A percentile compares a stretch with the other conserved stretches of the same genome.
phyloP scores from a whole-genome alignment of 2,888 invertebrate genomes.

The Limnephilus rhombicus region DNA sequence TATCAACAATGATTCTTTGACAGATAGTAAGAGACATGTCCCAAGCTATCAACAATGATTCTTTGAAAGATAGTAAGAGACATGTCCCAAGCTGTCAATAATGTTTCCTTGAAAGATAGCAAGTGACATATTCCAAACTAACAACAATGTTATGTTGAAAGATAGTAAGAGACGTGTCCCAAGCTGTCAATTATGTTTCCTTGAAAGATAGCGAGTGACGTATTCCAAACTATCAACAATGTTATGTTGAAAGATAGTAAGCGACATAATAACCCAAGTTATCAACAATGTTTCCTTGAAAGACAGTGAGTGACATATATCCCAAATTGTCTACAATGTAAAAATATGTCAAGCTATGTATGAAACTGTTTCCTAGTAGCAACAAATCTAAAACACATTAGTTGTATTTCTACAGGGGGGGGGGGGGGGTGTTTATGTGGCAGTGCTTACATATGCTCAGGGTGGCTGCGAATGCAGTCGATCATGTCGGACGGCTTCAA shows the following conservation, averaged over 20 bases:
- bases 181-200: too few relatives aligned
- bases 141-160: too few relatives aligned
- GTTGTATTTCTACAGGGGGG: conserved; percentile 41
- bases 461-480: conserved; percentile 95
- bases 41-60: background rate
- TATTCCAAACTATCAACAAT: too few relatives aligned
- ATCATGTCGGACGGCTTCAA: conserved; percentile 89
- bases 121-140: background rate
- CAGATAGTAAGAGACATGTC: background rate
- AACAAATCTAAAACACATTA: conserved; percentile 18
- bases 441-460: conserved; percentile 95
- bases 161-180: too few relatives aligned
- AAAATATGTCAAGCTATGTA: background rate
- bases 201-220: too few relatives aligned
- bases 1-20: background rate
- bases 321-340: conserved; percentile 2
- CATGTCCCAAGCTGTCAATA: background rate
- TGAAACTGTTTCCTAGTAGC: background rate
- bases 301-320: conserved; percentile 28
- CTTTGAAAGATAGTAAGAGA: background rate
- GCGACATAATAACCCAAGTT: background rate
- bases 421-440: conserved; percentile 9
- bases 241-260: too few relatives aligned
- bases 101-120: background rate
- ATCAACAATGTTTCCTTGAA: background rate